A percentile compares a stretch with the other conserved stretches of the same genome.
Conservation (phyloP, 2,113 vertebrate species). For the Ginglymostoma cirratum region DNA sequence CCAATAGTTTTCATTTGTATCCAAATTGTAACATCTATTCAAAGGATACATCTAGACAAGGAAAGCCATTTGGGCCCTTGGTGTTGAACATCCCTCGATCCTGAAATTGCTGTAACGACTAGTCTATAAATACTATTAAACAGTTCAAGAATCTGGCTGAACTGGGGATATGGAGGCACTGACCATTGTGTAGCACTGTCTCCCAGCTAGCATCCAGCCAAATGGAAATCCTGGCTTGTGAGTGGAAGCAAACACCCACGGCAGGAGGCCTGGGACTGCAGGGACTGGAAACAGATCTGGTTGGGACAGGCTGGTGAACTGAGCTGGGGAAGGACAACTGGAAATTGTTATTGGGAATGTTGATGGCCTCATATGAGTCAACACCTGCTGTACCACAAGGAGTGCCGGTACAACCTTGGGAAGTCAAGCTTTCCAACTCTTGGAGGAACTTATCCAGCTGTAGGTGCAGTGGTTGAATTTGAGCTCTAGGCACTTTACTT, state of each 20-base stretch:
- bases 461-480: not conserved
- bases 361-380: not conserved
- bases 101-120: not conserved
- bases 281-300: no score
- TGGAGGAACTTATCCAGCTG: no score
- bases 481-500: no score
- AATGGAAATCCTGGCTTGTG: not conserved
- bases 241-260: no score
- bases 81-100: not conserved
- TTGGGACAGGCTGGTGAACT: no score
- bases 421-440: not conserved
- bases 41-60: not conserved
- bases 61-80: not conserved
- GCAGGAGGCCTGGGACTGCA: no score
- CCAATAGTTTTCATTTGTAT: not conserved
- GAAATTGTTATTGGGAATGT: no score
- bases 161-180: not conserved
- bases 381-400: not conserved
- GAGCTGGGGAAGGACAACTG: no score
- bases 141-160: no score
- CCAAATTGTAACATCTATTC: not conserved
- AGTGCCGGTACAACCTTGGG: not conserved
- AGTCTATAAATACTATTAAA: not conserved
- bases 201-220: not conserved
- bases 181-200: not conserved